Base-by-base conservation (phyloP, 2,797 vertebrate species). In the Manis javanica region DNA sequence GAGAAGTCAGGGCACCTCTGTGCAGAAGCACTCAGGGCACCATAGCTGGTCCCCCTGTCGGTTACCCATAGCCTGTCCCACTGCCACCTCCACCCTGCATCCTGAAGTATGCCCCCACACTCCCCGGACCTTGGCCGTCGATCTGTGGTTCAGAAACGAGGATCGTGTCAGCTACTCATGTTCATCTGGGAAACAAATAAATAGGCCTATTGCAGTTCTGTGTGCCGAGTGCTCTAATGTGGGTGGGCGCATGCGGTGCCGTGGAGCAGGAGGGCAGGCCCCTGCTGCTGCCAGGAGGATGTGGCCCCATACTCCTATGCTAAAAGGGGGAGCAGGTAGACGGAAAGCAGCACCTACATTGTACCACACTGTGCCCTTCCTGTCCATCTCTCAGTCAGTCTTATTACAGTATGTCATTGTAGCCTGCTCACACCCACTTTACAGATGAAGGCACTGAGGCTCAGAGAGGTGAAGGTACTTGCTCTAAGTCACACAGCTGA, bases 401-500 rank as follows among this genome's bases (percentile, higher is more conserved):
- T 51, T 26, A 42, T 46, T 10, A 13, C 5, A 1, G 0, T 10
- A 19, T 11, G 1, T 79, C 19, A 3, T 37, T 31, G 39, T 14
- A 13, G 71, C 57, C 53, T 55, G 69, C 42, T 49, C 26, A 0
- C 6, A 34, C 14, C 82, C 82, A 77, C 61, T 63, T 57, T 49
- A 68, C 29, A 68, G 39, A 26, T 61, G 19, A 88, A 69, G 81
- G 15, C 23, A 13, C 51, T 29, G 55, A 61, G 37, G 81, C 37
- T 95, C 83, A 78, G 84, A 91, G 91, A 90, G 21, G 81, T 37
- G 15, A 49, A 29, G 61, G n/a, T 29, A 21, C 34, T 57, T 14
- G n/a, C 71, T 85, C 8, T 3, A n/a, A 89, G 26, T 82, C 89
- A 77, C 90, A 81, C 55, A 79, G 87, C 78, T 37, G 26, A 69